phyloP scores from a whole-genome alignment of 1,140 invertebrate species.

The Macrotrachela quadricornifera region DNA sequence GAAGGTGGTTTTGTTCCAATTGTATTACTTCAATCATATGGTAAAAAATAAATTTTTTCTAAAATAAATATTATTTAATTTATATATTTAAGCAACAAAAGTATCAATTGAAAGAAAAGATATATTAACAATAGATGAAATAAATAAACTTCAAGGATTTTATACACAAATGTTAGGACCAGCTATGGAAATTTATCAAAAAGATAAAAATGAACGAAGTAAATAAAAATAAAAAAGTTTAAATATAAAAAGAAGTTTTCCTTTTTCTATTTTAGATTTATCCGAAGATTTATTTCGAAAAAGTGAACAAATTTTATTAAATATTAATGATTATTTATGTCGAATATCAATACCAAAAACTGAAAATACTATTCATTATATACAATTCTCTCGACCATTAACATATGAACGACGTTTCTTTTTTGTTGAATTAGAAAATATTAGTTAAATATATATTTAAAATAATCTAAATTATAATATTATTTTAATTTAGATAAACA shows the following conservation, averaged over 20 bases:
- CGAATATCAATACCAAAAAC: conserved; percentile 13
- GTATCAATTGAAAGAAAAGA: conserved; percentile 9
- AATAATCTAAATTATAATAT: background rate
- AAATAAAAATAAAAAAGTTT: background rate
- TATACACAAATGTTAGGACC: conserved; percentile 2
- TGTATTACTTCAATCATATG: conserved; percentile 16
- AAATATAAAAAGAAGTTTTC: background rate
- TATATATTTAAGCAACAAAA: conserved; percentile 4
- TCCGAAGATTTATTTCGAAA: no score
- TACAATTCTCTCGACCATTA: conserved; percentile 19
- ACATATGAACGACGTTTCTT: conserved; percentile 16
- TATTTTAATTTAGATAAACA: conserved; percentile 16
- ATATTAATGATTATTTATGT: no score
- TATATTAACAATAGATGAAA: conserved; percentile 3
- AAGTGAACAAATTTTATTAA: no score
- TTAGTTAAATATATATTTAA: conserved; percentile 9
- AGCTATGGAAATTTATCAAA: conserved; percentile 3
- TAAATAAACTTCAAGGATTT: conserved; percentile 8
- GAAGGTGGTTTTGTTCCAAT: conserved; percentile 25
- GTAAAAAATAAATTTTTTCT: conserved; percentile 10
- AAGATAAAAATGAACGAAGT: background rate
- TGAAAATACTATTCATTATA: conserved; percentile 17
- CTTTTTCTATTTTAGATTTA: no score
- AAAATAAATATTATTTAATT: no score
- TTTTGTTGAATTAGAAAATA: conserved; percentile 16